Base-by-base conservation (phyloP, 35 echinoderm and acorn worm genomes). In the Acanthaster planci region DNA sequence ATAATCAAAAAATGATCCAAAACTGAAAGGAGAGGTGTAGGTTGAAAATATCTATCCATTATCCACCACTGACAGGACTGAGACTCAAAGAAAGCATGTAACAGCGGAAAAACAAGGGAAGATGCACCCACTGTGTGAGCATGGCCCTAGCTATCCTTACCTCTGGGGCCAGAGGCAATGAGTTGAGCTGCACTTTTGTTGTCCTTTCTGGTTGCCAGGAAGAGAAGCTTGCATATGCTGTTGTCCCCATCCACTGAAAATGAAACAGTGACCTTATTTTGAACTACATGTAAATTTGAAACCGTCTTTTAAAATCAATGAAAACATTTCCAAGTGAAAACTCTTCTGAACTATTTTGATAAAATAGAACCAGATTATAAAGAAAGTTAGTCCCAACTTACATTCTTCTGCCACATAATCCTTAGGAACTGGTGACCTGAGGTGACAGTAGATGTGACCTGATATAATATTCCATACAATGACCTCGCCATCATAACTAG, bases 381-480 rank as follows among this genome's bases (percentile, higher is more conserved):
- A 6, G 15, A 77, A 77, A 22, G 16, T 6, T 6, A 77, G 17
- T 21, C 36, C 9, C 10, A 5, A 88, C 82, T 91, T 57, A 91
- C 89, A 51, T 52, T 91, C 89, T 47, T 81, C 55, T 39, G 57
- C 52, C 0, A 36, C 57, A n/a, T 68, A 27, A 7, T 40, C 34
- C 27, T 40, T 23, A 0, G 81, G 16, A 26, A 51, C 40, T 68
- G 80, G 80, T 56, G 92, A 86, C 52, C 89, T 86, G 31, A 99
- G 78, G 50, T 99, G 96, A 60, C 92, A 99, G 86, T 99, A 99
- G 40, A 80, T 87, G 37, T 99, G 92, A 31, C 96, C 96, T 21
- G 96, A 99, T 38, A 99, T 92, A 32, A 99, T 82, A 77, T 99
- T 99, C 96, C 96, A 99, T 0, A 99, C 92, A 32, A 99, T 99